Conservation (phyloP, 2,113 vertebrate genomes). For the Hippotragus niger region DNA sequence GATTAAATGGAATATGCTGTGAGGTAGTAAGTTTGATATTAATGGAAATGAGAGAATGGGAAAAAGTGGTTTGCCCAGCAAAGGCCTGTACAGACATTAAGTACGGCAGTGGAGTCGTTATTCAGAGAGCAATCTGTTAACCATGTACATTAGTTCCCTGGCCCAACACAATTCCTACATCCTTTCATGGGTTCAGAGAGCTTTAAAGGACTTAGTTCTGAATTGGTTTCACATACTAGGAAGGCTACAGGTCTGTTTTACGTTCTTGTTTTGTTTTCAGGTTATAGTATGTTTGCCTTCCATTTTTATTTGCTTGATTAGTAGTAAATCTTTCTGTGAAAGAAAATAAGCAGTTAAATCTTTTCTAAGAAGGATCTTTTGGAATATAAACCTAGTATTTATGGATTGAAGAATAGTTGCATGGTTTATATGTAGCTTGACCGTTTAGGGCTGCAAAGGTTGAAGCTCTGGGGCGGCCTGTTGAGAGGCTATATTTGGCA, state of each 20-base stretch:
- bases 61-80: neutral
- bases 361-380: neutral
- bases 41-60: neutral
- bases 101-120: neutral
- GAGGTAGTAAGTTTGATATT: neutral
- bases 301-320: neutral
- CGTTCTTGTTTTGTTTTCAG: neutral
- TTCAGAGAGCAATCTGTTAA: neutral
- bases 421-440: neutral
- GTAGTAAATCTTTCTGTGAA: neutral
- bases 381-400: neutral
- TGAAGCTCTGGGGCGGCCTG: neutral
- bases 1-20: neutral
- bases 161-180: neutral
- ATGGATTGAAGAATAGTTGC: neutral
- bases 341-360: neutral
- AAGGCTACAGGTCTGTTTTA: neutral
- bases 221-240: neutral
- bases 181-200: neutral
- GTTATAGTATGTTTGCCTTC: neutral
- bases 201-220: neutral
- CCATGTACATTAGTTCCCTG: neutral
- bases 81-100: neutral
- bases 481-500: neutral
- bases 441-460: neutral